These are phyloP conservation scores for Ernsta delagoae DNA, from an alignment of 2,888 invertebrate genomes.

Conservation along the genomic window DNA sequence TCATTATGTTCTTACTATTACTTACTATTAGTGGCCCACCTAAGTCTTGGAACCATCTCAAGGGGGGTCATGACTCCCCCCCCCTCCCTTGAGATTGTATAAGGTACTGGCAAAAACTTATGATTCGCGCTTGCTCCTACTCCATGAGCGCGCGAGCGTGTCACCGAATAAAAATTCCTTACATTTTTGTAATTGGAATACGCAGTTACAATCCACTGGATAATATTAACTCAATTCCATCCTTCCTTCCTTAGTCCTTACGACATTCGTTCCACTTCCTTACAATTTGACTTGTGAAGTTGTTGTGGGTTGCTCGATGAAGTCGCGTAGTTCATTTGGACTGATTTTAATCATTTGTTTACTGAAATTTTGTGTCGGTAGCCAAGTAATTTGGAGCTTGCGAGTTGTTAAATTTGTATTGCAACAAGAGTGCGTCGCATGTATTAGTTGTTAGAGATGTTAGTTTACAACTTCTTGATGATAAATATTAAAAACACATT, in stretches of 20 bases:
- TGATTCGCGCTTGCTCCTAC: too few relatives aligned
- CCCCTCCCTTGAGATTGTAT: too few relatives aligned
- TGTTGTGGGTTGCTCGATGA: constrained; percentile 15
- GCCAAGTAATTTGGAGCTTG: constrained; percentile 30
- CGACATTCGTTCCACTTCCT: constrained; percentile 44
- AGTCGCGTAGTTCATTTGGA: constrained; percentile 29
- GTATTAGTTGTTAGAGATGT: constrained; percentile 38
- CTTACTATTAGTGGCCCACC: too few relatives aligned
- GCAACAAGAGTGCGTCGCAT: constrained; percentile 38
- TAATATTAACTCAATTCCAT: too few relatives aligned
- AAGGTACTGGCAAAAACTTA: too few relatives aligned
- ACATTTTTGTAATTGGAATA: too few relatives aligned
- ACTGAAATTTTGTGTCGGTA: constrained; percentile 30
- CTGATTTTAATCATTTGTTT: constrained; percentile 36
- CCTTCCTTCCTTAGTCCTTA: background rate
- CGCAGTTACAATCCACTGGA: too few relatives aligned
- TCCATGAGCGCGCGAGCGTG: too few relatives aligned
- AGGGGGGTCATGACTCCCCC: too few relatives aligned
- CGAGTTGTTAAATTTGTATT: constrained; percentile 30
- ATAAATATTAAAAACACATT: background rate
- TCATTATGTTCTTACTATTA: too few relatives aligned
- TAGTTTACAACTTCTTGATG: background rate
- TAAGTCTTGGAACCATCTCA: too few relatives aligned
- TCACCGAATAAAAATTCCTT: too few relatives aligned
- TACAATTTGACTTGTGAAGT: background rate